Percentiles rank a stretch among this genome's conserved stretches.
These are phyloP conservation scores for Abrostola triplasia DNA, from an alignment of 2,888 invertebrate species.

Conservation along the genomic window DNA sequence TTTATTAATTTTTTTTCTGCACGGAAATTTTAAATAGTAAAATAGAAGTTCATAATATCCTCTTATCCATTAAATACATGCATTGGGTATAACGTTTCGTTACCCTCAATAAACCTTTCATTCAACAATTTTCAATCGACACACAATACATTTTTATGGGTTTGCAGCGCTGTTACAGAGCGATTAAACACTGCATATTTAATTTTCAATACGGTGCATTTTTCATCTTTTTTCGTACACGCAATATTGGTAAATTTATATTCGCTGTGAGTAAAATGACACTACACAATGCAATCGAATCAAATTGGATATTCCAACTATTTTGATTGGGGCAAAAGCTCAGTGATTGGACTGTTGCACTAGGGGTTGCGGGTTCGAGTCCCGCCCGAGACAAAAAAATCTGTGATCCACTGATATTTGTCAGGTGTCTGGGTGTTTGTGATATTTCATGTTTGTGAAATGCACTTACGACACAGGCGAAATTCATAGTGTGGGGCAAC, in stretches of 20 bases:
- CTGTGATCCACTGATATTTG: no score
- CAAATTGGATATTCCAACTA: neutral
- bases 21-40: no score
- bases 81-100: conserved; percentile 11
- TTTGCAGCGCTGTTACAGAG: conserved; percentile 26
- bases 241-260: conserved; percentile 3
- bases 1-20: no score
- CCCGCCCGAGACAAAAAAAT: no score
- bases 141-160: conserved; percentile 32
- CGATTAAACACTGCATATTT: conserved; percentile 56
- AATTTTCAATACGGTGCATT: conserved; percentile 49
- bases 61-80: neutral
- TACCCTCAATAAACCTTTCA: conserved; percentile 26
- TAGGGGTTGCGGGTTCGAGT: no score
- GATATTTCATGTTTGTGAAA: no score
- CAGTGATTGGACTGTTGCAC: no score
- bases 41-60: no score
- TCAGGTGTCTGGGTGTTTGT: no score
- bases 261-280: neutral
- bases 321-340: neutral
- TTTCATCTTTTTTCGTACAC: conserved; percentile 18
- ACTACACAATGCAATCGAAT: neutral
- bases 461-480: no score
- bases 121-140: conserved; percentile 31
- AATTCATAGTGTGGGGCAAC: no score